Base-by-base conservation (phyloP, 2,113 vertebrate species). In the Ursus arctos region DNA sequence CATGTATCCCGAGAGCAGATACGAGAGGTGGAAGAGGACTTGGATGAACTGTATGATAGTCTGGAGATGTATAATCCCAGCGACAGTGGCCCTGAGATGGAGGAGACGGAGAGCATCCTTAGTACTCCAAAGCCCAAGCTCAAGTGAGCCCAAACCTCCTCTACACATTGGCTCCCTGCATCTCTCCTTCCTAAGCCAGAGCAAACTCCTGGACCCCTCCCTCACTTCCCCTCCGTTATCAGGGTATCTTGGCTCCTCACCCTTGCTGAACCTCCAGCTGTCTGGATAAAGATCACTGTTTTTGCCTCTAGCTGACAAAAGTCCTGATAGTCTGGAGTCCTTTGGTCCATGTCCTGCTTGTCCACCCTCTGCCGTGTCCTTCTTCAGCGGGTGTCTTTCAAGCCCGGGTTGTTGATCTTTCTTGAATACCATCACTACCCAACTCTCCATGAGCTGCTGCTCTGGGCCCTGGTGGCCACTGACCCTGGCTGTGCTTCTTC, bases 61-160 rank as follows among this genome's bases (percentile, higher is more conserved):
- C 98, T 99, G 97, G 99, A 99, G 98, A 99, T 99, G 99, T 99
- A 99, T 98, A 99, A 99, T 97, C 99, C 99, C 95, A 99, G 99
- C 1, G 99, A 99, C 99, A 99, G 99, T 0, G 99, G 99, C 3
- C 99, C 99, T 0, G 99, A 99, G 97, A 99, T 99, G 99, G 99
- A 99, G 55, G 99, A 99, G 97, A 99, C 99, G 0, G 99, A 99
- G 98, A 99, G 99, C 98, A 99, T 99, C 97, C 99, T 99, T 40
- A 99, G 99, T 98, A 99, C 99, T 0, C 99, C 99, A 1, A 99
- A 99, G 96, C 99, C 99, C 5, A 99, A 99, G 93, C 99, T 99
- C 21, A 99, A 99, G 99, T 99, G 95, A 51, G 2, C 53, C 97
- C 40, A 0, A 3, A 12, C 13, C 72, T 47, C 51, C 40, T 10